Evolutionary conservation across 1,140 invertebrate species (phyloP), one percentile per base, ranked within the genome.

Genomic region (Drosophila lacteicornis): DNA sequence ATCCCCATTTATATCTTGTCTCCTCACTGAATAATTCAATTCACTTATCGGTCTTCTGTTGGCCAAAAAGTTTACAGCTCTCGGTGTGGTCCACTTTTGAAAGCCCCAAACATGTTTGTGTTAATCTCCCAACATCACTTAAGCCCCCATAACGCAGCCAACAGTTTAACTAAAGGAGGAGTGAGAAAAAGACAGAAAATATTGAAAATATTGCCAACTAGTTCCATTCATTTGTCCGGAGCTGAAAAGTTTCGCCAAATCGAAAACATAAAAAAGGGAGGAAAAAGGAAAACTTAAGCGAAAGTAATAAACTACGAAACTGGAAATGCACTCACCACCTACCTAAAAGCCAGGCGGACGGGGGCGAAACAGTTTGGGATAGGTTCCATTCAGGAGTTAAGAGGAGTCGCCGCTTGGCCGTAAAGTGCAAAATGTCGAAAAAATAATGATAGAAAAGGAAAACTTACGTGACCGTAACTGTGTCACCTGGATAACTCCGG

Each of bases 301-400:
- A 68, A 88, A 81, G 84, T 88, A 88, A 88, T 88, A 88, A 88
- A 88, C 66, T 79, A 79, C 66, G 51, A 62, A 87, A 60, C 80
- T 80, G 74, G 58, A 88, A 88, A 88, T 81, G 67, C 84, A 80
- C 69, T 78, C 66, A 40, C 43, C 63, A 58, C 60, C 50, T 36
- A 58, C 51, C 50, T 25, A 2, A 49, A 56, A 42, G 33, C 27
- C 38, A 36, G 45, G 19, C 1, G 22, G 40, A 68, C 38, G 50
- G 43, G 40, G 59, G 38, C 5, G 22, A 49, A 68, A 27, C 40
- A 33, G 30, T n/a, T 12, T 15, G 57, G 33, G 30, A 69, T 12
- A 51, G 46, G 45, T 30, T 30, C 33, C 27, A 47, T 45, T 75
- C 25, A 61, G 53, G 42, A 80, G 50, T 36, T 67, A 51, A 27